phyloP scores from a whole-genome alignment of 2,888 invertebrate genomes.

The Bellardia bayeri region DNA sequence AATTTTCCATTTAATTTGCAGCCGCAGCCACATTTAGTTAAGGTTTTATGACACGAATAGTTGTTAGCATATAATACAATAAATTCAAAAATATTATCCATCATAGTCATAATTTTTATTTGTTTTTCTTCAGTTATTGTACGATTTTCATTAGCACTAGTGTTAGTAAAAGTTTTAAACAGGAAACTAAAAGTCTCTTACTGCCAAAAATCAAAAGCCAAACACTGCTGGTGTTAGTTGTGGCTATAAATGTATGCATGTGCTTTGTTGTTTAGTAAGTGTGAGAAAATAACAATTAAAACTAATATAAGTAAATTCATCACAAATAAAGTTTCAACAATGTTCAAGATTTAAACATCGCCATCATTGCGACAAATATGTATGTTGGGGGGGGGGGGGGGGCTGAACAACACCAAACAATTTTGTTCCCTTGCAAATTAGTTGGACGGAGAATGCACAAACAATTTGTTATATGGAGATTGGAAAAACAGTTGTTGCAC shows the following conservation, averaged over 20 bases:
- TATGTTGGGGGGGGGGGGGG: conserved; percentile 13
- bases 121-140: neutral
- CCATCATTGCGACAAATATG: neutral
- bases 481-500: conserved; percentile 55
- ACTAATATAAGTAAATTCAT: conserved; percentile 32
- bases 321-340: conserved; percentile 21
- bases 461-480: neutral
- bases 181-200: conserved; percentile 43
- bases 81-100: neutral
- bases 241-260: neutral
- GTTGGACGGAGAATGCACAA: neutral
- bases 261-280: conserved; percentile 32
- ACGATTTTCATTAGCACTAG: neutral
- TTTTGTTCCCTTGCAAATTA: neutral
- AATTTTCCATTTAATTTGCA: neutral
- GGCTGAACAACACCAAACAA: conserved; percentile 10
- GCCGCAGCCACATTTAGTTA: neutral
- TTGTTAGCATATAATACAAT: neutral
- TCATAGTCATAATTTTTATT: neutral
- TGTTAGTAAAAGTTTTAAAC: conserved; percentile 34
- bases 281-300: conserved; percentile 46
- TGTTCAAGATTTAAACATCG: conserved; percentile 36
- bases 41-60: neutral
- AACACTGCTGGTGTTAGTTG: conserved; percentile 37
- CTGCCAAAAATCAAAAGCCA: conserved; percentile 42